These are phyloP conservation scores for fruit fly (Drosophila melanogaster) DNA, from an alignment of 1,140 invertebrate genomes.

Conservation along the genomic window Release_6_plus_ISO1_MT NT_037436.4:10284501-10285000, in stretches of 20 bases:
- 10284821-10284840: constrained; percentile 50
- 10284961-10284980: constrained; percentile 55
- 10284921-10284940: constrained; percentile 26
- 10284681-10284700: constrained; percentile 78
- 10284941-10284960: constrained; percentile 77
- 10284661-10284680: constrained; percentile 46
- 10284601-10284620: constrained; percentile 29
- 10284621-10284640: constrained; percentile 75
- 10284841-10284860: constrained; percentile 83
- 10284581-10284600: background rate
- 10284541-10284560: too few species aligned
- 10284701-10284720: constrained; percentile 68
- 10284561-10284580: constrained; percentile 3
- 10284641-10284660: constrained; percentile 65
- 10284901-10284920: constrained; percentile 57
- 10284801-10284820: constrained; percentile 44
- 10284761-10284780: constrained; percentile 11
- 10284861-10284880: constrained; percentile 52
- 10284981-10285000: constrained; percentile 53
- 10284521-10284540: constrained; percentile 51
- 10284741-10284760: constrained; percentile 83
- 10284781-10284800: constrained; percentile 10
- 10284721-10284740: constrained; percentile 50
- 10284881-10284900: constrained; percentile 51
- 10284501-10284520: constrained; percentile 84